Evolutionary conservation across 2,797 vertebrate genomes (phyloP).

Genomic region (Muscicapa striata): DNA sequence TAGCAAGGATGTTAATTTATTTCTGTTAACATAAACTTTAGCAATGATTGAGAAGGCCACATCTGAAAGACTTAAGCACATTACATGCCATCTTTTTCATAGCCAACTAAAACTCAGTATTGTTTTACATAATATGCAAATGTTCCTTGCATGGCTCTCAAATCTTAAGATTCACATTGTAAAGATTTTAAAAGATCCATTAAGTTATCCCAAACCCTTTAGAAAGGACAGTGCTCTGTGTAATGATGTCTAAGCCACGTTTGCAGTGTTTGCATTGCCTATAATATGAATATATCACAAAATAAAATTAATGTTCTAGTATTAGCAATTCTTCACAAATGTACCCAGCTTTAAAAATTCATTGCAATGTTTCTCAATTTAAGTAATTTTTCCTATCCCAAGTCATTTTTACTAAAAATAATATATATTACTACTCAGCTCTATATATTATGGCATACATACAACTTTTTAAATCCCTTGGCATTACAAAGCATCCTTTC

Average conservation of each 20-base stretch:
- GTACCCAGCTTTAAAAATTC: constrained; percentile 43
- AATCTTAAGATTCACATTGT: not conserved
- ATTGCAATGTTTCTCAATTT: constrained; percentile 41
- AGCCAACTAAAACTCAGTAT: not conserved
- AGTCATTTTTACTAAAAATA: constrained; percentile 8
- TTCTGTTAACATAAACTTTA: not conserved
- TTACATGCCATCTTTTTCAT: not conserved
- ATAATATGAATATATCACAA: constrained; percentile 63
- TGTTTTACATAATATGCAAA: not conserved
- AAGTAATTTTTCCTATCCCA: constrained; percentile 41
- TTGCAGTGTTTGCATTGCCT: constrained; percentile 65
- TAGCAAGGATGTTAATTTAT: not conserved
- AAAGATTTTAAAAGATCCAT: constrained; percentile 62
- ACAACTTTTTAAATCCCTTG: not conserved
- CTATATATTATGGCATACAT: not conserved
- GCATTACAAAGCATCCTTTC: not conserved
- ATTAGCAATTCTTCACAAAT: constrained; percentile 9
- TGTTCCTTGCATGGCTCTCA: not conserved
- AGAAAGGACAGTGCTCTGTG: constrained; percentile 67
- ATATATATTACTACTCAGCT: constrained; percentile 14
- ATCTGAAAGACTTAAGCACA: not conserved
- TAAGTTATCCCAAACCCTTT: constrained; percentile 47
- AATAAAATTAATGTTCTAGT: constrained; percentile 21
- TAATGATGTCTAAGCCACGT: constrained; percentile 37
- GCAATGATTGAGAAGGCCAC: not conserved